Evolutionary conservation across 2,888 invertebrate genomes (phyloP).

Genomic region (Nipponacmea schrenckii): DNA sequence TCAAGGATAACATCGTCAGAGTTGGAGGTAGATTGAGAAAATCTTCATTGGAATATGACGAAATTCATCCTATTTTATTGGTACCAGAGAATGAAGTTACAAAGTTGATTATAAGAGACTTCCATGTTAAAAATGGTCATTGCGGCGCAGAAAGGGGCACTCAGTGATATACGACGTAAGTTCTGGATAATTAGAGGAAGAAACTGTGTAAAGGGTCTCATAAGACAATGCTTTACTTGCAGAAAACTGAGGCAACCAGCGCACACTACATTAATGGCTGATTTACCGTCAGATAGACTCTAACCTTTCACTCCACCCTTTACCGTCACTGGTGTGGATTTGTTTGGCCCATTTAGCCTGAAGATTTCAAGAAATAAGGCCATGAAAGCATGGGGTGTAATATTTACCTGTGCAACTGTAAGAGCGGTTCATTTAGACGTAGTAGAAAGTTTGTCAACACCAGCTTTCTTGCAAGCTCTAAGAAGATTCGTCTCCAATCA

Average conservation of each 20-base stretch:
- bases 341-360: constrained; percentile 7
- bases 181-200: too few relatives aligned
- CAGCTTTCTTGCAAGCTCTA: constrained; percentile 9
- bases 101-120: too few relatives aligned
- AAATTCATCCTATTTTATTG: constrained; percentile 16
- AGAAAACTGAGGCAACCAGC: background rate
- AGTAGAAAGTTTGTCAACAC: constrained; percentile 10
- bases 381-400: background rate
- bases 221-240: too few relatives aligned
- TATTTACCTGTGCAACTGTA: constrained; percentile 19
- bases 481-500: background rate
- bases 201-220: too few relatives aligned
- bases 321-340: constrained; percentile 12
- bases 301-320: constrained; percentile 8
- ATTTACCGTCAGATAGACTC: constrained; percentile 1
- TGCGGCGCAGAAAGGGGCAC: too few relatives aligned
- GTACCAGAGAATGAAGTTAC: too few relatives aligned
- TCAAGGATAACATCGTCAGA: constrained; percentile 8
- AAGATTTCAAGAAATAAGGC: constrained; percentile 9
- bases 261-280: constrained; percentile 15
- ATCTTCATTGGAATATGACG: constrained; percentile 9
- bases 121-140: too few relatives aligned
- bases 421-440: constrained; percentile 10
- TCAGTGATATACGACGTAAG: too few relatives aligned
- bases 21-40: constrained; percentile 19